Base-by-base conservation (phyloP, 1,140 invertebrate species). In the Ptiloglossa arizonensis region DNA sequence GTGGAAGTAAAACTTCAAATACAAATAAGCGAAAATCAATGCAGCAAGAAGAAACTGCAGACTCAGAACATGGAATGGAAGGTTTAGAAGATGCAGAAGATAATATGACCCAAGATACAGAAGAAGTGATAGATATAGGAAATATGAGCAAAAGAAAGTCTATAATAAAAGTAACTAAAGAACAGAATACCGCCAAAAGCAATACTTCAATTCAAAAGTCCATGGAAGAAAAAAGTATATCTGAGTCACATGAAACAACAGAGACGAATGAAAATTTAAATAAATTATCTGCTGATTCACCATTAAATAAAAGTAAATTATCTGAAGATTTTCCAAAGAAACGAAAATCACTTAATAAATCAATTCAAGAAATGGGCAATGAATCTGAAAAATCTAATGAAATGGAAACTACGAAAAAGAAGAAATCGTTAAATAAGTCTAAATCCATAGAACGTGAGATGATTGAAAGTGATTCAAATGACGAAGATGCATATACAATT, bases 381-480 rank as follows among this genome's bases (percentile, higher is more conserved):
- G 35, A 78, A 63, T 11, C 5, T 22, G 59, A 59, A 52, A 1
- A 22, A 27, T 52, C 32, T 15, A 52, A 9, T 8, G 3, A 22
- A 22, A 15, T 0, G 8, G 70, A 64, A 29, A 35, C 11, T 1
- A 11, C 15, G 4, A 32, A 48, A 29, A 13, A 32, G 19, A 63
- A 4, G n/a, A 75, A 75, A 59, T 82, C 57, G 56, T 69, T 24
- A 11, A 70, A 29, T 32, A 63, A 64, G 46, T 75, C 70, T 11
- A 38, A 27, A 17, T 32, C n/a, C 11, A 15, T 56, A 11, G 48
- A 68, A 74, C 41, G 8, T 5, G 38, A 62, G 11, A 44, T 44
- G 32, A 0, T 35, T 2, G 66, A 69, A 1, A 46, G 38, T 62
- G 22, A 64, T 22, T 13, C 38, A 38, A 0, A 54, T 48, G 32